A percentile compares a stretch with the other conserved stretches of the same genome.
Conservation (phyloP, 2,888 invertebrate genomes). For the Melitaea athalia region DNA sequence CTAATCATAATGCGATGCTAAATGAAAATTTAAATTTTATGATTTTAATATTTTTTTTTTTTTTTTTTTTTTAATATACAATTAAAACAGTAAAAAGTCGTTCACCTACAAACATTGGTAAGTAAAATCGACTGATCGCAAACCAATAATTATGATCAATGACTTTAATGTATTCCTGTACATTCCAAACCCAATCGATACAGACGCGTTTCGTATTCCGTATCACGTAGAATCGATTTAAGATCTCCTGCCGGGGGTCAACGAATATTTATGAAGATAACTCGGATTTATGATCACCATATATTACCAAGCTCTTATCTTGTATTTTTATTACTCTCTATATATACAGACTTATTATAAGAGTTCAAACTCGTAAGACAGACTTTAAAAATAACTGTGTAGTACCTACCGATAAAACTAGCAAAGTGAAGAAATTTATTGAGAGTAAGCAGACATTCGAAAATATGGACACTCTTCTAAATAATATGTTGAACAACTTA, state of each 20-base stretch:
- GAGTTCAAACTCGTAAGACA: constrained; percentile 2
- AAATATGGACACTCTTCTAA: background rate
- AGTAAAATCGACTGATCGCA: background rate
- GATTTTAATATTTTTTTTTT: no score
- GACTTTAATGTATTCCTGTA: constrained; percentile 1
- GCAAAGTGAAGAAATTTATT: background rate
- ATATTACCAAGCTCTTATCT: constrained; percentile 38
- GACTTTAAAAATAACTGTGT: background rate
- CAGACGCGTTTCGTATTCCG: constrained; percentile 59
- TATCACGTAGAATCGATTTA: constrained; percentile 73
- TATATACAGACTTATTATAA: constrained; percentile 19
- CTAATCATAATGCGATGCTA: no score
- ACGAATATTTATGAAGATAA: constrained; percentile 73
- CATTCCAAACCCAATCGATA: constrained; percentile 9
- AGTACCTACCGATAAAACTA: background rate
- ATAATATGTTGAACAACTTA: constrained; percentile 2
- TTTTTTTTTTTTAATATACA: no score
- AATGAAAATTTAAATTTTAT: no score
- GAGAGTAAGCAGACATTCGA: background rate
- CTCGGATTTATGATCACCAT: constrained; percentile 61
- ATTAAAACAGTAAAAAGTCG: no score
- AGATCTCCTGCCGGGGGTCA: constrained; percentile 74
- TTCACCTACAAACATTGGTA: no score
- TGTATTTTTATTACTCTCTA: constrained; percentile 27
- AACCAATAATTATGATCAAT: constrained; percentile 5